phyloP scores from a whole-genome alignment of 2,888 invertebrate genomes.

The Lampropteryx suffumata region DNA sequence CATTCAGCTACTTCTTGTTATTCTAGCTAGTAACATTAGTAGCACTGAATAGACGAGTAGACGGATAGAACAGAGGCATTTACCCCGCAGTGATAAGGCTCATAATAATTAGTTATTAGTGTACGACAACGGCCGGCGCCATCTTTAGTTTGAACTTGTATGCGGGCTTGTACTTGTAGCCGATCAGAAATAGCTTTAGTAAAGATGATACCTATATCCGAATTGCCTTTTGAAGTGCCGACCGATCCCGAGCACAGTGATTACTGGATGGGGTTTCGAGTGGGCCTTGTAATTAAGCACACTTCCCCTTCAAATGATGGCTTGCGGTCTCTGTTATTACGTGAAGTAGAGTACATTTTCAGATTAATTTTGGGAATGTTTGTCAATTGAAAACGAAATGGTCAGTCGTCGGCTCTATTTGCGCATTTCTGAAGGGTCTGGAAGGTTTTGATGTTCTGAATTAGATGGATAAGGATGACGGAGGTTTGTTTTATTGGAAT shows the following conservation, averaged over 20 bases:
- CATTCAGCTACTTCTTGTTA: no score
- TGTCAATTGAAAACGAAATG: slow-evolving; percentile 7
- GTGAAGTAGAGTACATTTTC: slow-evolving; percentile 15
- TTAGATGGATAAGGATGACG: not conserved
- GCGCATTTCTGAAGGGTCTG: not conserved
- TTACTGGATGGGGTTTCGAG: slow-evolving; percentile 36
- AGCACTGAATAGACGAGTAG: no score
- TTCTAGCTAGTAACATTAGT: no score
- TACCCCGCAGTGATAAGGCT: no score
- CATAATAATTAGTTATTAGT: not conserved
- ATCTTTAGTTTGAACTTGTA: slow-evolving; percentile 4
- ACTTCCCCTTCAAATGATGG: slow-evolving; percentile 32
- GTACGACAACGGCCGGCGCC: slow-evolving; percentile 12
- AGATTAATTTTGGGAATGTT: slow-evolving; percentile 13
- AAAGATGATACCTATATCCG: slow-evolving; percentile 42
- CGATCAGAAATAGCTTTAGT: slow-evolving; percentile 40
- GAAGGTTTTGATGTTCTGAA: not conserved
- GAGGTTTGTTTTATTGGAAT: not conserved
- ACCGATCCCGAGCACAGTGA: slow-evolving; percentile 37
- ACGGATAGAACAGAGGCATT: no score
- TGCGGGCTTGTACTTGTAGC: slow-evolving; percentile 25
- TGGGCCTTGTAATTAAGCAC: slow-evolving; percentile 34
- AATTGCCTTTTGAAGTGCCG: slow-evolving; percentile 31
- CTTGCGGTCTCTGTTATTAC: slow-evolving; percentile 25
- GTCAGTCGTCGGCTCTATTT: not conserved